phyloP scores from a whole-genome alignment of 2,113 vertebrate species.

The Eurypyga helias region DNA sequence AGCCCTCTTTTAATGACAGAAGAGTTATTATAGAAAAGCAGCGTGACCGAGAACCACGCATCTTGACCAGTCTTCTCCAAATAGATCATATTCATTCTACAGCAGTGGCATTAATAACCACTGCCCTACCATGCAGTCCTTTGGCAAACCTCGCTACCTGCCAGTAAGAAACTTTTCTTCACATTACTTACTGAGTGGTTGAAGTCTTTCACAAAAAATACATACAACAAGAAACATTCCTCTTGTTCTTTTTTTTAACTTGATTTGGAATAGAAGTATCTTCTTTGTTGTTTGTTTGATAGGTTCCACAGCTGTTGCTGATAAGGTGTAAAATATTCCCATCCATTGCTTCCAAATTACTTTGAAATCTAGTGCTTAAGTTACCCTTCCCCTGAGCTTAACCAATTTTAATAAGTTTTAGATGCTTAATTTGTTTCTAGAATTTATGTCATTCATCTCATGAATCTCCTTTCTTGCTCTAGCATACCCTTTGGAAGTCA shows the following conservation, averaged over 20 bases:
- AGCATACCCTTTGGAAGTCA: not conserved
- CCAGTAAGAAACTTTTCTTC: not conserved
- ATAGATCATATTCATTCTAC: not conserved
- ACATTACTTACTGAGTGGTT: not conserved
- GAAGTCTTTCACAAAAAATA: not conserved
- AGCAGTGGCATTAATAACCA: not conserved
- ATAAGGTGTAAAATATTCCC: not conserved
- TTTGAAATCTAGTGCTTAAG: not conserved
- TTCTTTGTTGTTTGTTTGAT: not conserved
- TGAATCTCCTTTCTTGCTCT: not conserved
- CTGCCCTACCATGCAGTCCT: not conserved
- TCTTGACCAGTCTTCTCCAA: not conserved
- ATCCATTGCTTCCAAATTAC: not conserved
- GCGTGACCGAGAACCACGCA: not conserved
- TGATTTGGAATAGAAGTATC: not conserved
- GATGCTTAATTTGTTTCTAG: not conserved
- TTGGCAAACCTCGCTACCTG: not conserved
- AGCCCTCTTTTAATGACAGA: not conserved
- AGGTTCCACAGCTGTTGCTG: not conserved
- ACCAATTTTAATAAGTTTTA: not conserved
- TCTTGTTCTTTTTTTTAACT: not conserved
- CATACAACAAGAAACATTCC: not conserved
- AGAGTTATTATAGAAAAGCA: not conserved
- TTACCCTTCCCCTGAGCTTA: not conserved
- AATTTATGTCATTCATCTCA: not conserved